Evolutionary conservation across 2,797 vertebrate species (phyloP), one percentile per base, ranked within the genome.

Genomic region (Acanthiza pusilla): DNA sequence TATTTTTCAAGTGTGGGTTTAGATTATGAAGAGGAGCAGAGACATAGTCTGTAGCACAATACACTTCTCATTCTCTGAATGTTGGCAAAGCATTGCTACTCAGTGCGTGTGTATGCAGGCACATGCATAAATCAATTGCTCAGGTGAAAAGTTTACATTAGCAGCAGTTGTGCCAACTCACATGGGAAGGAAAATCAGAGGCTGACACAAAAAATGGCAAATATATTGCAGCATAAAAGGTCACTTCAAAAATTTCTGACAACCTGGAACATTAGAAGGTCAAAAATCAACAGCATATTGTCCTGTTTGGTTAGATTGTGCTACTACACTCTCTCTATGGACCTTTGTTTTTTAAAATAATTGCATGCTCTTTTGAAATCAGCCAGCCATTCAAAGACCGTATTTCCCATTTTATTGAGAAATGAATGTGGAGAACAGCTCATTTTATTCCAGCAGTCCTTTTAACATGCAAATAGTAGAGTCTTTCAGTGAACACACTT

Each of bases 171-270:
- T 94, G 60, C 92, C 11, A n/a, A 72, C 85, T 92, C n/a, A 3
- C 58, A 47, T 43, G 90, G 36, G 34, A 68, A 92, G 27, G 51
- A 93, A 94, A 96, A 95, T 94, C 83, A 62, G 57, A 88, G 71
- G 51, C 92, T 94, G 91, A 94, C 88, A 95, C 23, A 91, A 97
- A 97, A 94, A 97, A 92, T 96, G 74, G 66, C 76, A 97, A 97
- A 96, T 93, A 92, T 95, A 91, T 91, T 94, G 71, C 38, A 81
- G n/a, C 43, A 79, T 94, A 75, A 97, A 97, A 97, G 93, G 93
- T 97, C 91, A 96, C 76, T 96, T 97, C 27, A n/a, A 91, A 95
- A 87, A 94, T 95, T 94, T 96, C 81, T 97, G 97, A 95, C 94
- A 96, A 65, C 86, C 79, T 86, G 92, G 38, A 94, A 93, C 29